phyloP scores from a whole-genome alignment of 2,888 invertebrate genomes.

The Rotaria magnacalcarata region DNA sequence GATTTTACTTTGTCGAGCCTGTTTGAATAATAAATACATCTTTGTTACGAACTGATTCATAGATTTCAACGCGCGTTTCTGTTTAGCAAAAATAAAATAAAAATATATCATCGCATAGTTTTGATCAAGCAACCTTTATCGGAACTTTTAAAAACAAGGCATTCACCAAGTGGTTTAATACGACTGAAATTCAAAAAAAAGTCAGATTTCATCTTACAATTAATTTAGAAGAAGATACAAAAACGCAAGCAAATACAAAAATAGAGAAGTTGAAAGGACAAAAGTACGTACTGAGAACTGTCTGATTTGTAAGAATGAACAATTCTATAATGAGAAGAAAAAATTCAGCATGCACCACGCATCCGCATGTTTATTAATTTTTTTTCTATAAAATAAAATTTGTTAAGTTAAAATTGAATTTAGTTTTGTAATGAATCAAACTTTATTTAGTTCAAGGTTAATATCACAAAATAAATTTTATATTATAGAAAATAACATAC shows the following conservation, averaged over 20 bases:
- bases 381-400: not conserved
- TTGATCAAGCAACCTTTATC: slow-evolving; percentile 61
- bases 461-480: not conserved
- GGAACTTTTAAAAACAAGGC: slow-evolving; percentile 88
- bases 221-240: no score
- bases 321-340: slow-evolving; percentile 52
- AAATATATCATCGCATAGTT: not conserved
- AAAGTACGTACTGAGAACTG: not conserved
- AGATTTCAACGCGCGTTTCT: slow-evolving; percentile 95
- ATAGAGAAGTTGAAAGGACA: not conserved
- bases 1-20: slow-evolving; percentile 65
- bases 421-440: not conserved
- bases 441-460: not conserved
- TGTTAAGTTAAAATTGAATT: not conserved
- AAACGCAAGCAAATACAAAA: not conserved
- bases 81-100: slow-evolving; percentile 47
- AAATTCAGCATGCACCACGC: not conserved
- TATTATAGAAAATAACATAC: slow-evolving; percentile 59
- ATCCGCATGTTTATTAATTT: not conserved
- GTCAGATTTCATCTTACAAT: not conserved
- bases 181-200: slow-evolving; percentile 52
- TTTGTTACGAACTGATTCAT: slow-evolving; percentile 94
- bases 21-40: slow-evolving; percentile 97
- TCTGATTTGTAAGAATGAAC: not conserved
- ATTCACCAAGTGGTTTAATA: slow-evolving; percentile 61